A percentile compares a stretch with the other conserved stretches of the same genome.
Evolutionary conservation across 2,888 invertebrate genomes (phyloP).

Genomic region (Amblyjoppa proteus): DNA sequence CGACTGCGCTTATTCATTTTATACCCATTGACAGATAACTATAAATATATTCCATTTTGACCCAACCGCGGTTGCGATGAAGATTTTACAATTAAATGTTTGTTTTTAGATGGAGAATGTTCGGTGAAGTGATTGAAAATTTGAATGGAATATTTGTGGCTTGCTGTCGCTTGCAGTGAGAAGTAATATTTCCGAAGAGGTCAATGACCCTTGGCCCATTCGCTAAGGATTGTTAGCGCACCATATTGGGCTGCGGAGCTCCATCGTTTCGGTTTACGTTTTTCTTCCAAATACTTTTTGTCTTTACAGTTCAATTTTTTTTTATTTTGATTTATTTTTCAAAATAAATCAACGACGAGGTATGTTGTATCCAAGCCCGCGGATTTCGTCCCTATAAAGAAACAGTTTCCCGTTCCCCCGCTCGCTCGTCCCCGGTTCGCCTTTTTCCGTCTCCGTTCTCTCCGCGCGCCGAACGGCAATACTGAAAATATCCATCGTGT

Average conservation of each 20-base stretch:
- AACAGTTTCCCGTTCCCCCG: background rate
- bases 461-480: background rate
- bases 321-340: background rate
- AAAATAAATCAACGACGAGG: background rate
- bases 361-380: background rate
- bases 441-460: conserved; percentile 13
- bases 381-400: background rate
- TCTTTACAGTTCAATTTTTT: background rate
- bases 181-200: too few species aligned
- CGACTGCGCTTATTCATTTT: too few species aligned
- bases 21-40: too few species aligned
- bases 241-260: background rate
- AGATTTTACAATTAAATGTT: too few species aligned
- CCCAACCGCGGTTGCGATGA: too few species aligned
- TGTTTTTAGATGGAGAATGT: too few species aligned
- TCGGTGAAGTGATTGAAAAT: too few species aligned
- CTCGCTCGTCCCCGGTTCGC: background rate
- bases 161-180: too few species aligned
- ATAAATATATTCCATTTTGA: too few species aligned
- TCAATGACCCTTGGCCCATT: too few species aligned
- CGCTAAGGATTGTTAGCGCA: background rate
- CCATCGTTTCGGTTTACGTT: background rate
- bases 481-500: conserved; percentile 17
- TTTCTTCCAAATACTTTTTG: background rate
- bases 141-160: too few species aligned